Evolutionary conservation across 53 echinoderm and acorn worm genomes (phyloP), one percentile per base, ranked within the genome.

Genomic region (Henricia sp.): DNA sequence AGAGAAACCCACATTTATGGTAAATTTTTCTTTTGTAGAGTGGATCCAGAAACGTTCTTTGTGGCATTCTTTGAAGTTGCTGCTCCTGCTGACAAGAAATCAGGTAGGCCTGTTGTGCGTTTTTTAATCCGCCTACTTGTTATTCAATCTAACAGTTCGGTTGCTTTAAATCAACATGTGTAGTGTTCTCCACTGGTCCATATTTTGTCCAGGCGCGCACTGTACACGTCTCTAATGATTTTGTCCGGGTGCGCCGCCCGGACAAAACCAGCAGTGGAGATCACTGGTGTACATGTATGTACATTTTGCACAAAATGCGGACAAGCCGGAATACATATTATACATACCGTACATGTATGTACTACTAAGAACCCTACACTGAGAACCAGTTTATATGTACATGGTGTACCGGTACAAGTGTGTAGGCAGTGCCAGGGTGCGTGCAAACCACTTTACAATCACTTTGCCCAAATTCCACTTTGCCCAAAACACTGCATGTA

Each of bases 61-160:
- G 92, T 93, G 69, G 87, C 89, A 42, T 93, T 93, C 84, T 93
- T 96, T 83, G 96, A 93, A 75, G 96, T 96, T 67, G 91, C 89
- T 50, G 96, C 91, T 37, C 96, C 96, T 16, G 82, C 71, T 55
- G 93, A 87, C 41, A 80, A 83, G 11, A 64, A 50, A 12, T 83
- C 93, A 80, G 93, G 96, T 96, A 66, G 82, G 87, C 85, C 19
- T 26, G 23, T 2, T 57, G 12, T 59, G 76, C 21, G 27, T 72
- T 55, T 84, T 35, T 37, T 8, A 24, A 26, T 11, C 8, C 33
- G 13, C 20, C 20, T 58, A 3, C 9, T 24, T 67, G 6, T 39
- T 29, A 6, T 67, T 8, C 42, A 48, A 50, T 10, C 8, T 43
- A 24, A 50, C 12, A 9, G n/a, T 11, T n/a, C n/a, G 48, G 6